Percentiles rank a stretch among this genome's conserved stretches.
Evolutionary conservation across 2,888 invertebrate genomes (phyloP).

Genomic region (Andrena trimmerana): DNA sequence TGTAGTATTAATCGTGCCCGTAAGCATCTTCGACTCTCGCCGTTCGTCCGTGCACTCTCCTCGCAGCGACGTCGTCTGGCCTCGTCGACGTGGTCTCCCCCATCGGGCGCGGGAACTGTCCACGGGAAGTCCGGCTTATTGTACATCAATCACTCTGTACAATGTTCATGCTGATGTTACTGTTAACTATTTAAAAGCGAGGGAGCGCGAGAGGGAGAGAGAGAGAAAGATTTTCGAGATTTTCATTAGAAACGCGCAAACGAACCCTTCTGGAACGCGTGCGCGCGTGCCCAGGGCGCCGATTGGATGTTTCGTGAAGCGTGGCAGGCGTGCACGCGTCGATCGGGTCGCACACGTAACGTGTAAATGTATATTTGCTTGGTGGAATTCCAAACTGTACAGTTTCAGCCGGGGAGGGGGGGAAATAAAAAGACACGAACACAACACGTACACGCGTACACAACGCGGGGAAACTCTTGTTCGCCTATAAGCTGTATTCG

Average conservation of each 20-base stretch:
- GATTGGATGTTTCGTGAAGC: not conserved
- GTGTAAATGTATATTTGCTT: conserved; percentile 68
- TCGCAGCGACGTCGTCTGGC: conserved; percentile 37
- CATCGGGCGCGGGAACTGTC: conserved; percentile 45
- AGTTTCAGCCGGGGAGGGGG: conserved; percentile 30
- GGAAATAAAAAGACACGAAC: not conserved
- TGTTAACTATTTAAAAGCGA: conserved; percentile 72
- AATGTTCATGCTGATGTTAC: conserved; percentile 74
- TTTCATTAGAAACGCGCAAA: conserved; percentile 34
- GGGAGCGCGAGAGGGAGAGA: conserved; percentile 6
- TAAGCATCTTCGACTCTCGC: conserved; percentile 33
- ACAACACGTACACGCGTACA: not conserved
- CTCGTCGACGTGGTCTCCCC: conserved; percentile 40
- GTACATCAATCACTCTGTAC: conserved; percentile 75
- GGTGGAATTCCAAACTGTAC: conserved; percentile 67
- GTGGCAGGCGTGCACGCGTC: conserved; percentile 38
- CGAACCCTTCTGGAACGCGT: conserved; percentile 16
- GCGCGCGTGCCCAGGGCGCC: not conserved
- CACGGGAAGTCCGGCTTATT: conserved; percentile 55
- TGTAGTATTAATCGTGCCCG: conserved; percentile 38
- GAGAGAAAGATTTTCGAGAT: conserved; percentile 34
- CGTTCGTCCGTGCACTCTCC: conserved; percentile 10
- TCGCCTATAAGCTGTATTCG: conserved; percentile 32
- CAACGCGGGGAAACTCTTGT: conserved; percentile 14
- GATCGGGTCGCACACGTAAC: conserved; percentile 48